Base-by-base conservation (phyloP, 2,113 vertebrate species). In the Macrotus californicus region DNA sequence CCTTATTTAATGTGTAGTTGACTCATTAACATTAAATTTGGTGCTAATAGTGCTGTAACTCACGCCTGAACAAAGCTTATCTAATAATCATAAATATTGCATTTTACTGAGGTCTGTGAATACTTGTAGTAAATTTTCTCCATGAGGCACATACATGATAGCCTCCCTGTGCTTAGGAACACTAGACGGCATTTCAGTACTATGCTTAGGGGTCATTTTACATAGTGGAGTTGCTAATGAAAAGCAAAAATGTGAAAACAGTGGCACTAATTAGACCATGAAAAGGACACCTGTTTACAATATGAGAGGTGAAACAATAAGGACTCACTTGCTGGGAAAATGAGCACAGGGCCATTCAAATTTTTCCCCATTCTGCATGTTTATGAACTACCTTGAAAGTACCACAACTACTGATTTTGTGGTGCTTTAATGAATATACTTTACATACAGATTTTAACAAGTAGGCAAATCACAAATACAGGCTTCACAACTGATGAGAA, bases 361-460 rank as follows among this genome's bases (percentile, higher is more conserved):
- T 29, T 61, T 66, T 76, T 67, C 10, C 39, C 24, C 21, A 88
- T 6, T 75, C 14, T 87, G 54, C 11, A 72, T 26, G 5, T 66
- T 24, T 59, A 85, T 21, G 2, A 73, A 64, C 50, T 11, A 76
- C 16, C 26, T 92, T 10, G 3, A 85, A 94, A 39, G 22, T 24
- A 76, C 9, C 41, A 70, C 54, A 90, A 73, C 34, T 75, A 92
- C 1, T 31, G 26, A 93, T 73, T 29, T 54, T 3, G 16, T 18
- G 24, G 16, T 69, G 29, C 26, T 46, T 83, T 61, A 64, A 82
- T 34, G 18, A 81, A 61, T 59, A 59, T 29, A 34, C 19, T 64
- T 83, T 72, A 94, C 22, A 94, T 91, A 89, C 64, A 70, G 46
- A 77, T 19, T 89, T 94, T 64, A 73, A n/a, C 46, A 73, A 79